These are phyloP conservation scores for Tinea semifulvella DNA, from an alignment of 2,888 invertebrate genomes.

Conservation along the genomic window DNA sequence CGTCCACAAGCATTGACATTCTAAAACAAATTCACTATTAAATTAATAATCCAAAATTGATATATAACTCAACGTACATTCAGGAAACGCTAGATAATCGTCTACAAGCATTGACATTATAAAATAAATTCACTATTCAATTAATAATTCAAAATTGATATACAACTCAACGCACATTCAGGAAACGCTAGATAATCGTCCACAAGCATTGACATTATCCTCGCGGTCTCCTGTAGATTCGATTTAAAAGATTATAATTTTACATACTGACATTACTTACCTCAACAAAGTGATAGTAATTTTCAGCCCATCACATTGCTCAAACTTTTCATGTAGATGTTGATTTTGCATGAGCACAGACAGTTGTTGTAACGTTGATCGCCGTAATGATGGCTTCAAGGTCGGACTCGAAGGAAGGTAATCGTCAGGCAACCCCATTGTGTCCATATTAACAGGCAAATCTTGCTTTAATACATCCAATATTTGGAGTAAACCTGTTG, in stretches of 20 bases:
- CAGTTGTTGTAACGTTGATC: conserved; percentile 73
- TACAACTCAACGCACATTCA: conserved; percentile 66
- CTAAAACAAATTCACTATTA: conserved; percentile 21
- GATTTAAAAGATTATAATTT: no score
- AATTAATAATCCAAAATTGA: conserved; percentile 2
- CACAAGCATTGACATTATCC: conserved; percentile 57
- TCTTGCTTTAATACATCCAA: conserved; percentile 56
- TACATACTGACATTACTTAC: no score
- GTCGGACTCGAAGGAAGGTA: conserved; percentile 28
- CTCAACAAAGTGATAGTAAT: conserved; percentile 47
- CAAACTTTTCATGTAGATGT: conserved; percentile 67
- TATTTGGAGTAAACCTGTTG: conserved; percentile 45
- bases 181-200: conserved; percentile 56
- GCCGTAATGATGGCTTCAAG: conserved; percentile 71
- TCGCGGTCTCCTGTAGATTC: no score
- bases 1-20: conserved; percentile 57
- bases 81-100: conserved; percentile 43
- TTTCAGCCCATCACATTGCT: conserved; percentile 64
- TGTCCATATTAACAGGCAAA: conserved; percentile 38
- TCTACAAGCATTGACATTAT: conserved; percentile 58
- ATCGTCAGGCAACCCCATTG: conserved; percentile 28
- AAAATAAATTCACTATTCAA: no score
- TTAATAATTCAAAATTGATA: conserved; percentile 46
- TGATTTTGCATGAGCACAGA: conserved; percentile 72
- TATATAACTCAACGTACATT: neutral